Evolutionary conservation across 2,797 vertebrate genomes (phyloP), one percentile per base, ranked within the genome.

Genomic region (Echeneis naucrates): DNA sequence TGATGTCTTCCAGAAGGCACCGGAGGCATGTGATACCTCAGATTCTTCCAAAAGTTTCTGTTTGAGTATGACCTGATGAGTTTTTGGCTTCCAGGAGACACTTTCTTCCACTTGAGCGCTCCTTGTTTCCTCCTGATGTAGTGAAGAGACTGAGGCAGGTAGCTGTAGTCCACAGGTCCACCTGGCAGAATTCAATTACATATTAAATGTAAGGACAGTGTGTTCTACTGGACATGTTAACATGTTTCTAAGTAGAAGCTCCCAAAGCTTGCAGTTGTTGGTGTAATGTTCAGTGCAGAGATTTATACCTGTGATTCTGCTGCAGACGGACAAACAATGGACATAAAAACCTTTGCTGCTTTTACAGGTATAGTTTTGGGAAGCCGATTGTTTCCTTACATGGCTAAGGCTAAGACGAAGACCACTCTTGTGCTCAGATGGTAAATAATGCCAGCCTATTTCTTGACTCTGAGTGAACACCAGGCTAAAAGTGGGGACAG

Each of bases 31-130:
- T 87, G 90, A 75, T 96, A 98, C 58, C 94, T 91, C 37, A 99
- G 81, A 0, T 92, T 90, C 76, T 97, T 99, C 98, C 97, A 99
- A 86, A 99, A 98, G 47, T 72, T 93, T 67, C 92, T 92, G 57
- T 93, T 92, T 23, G 69, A 65, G 37, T 19, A 0, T 2, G 68
- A 3, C 5, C 4, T 60, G 35, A 62, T 60, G 35, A 62, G 72
- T 80, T 17, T 88, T 53, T 50, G 67, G 59, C 70, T 89, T 83
- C 0, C 75, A 74, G n/a, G 71, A 75, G 68, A 92, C 66, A 64
- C 3, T 2, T 87, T 83, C 42, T 88, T 95, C 90, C 95, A 95
- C 90, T 90, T 94, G 51, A 98, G 87, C 13, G 88, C 90, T 26
- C 97, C 97, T 0, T 97, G 92, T 81, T 94, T 98, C 84, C 86